Conservation (phyloP, 1,140 invertebrate genomes). For the Orchestia grillus region DNA sequence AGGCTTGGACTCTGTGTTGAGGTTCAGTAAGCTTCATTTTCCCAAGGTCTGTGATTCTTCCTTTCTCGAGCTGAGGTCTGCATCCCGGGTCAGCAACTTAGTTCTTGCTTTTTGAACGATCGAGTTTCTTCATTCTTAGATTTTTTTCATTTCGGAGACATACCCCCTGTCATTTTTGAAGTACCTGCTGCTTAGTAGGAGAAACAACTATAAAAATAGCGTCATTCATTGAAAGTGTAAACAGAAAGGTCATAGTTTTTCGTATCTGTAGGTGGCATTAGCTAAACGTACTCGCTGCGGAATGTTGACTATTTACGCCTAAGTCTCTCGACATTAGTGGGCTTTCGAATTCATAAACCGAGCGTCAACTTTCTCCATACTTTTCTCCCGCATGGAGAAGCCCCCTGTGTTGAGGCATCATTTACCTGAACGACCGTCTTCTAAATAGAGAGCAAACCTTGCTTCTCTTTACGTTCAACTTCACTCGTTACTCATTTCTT, state of each 20-base stretch:
- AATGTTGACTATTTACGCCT: neutral
- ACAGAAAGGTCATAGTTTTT: neutral
- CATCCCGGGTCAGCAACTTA: too few relatives aligned
- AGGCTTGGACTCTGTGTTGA: too few relatives aligned
- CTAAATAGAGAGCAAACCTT: neutral
- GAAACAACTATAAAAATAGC: neutral
- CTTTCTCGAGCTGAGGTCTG: too few relatives aligned
- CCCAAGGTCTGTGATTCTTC: too few relatives aligned
- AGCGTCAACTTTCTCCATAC: neutral
- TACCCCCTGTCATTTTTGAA: neutral
- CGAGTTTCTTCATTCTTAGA: too few relatives aligned
- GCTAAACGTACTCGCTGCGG: neutral
- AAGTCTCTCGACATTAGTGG: neutral
- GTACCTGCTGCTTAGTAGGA: neutral
- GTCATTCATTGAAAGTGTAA: neutral
- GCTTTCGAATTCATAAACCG: neutral
- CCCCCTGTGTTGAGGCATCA: neutral
- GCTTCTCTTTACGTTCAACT: neutral
- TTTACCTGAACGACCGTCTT: neutral
- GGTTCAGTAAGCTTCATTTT: too few relatives aligned
- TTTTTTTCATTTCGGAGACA: too few relatives aligned
- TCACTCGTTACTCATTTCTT: neutral
- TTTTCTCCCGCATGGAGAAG: neutral
- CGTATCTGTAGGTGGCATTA: neutral
- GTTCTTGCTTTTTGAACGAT: too few relatives aligned